Base-by-base conservation (phyloP, 53 echinoderm and acorn worm species). In the Stichopus horrens region DNA sequence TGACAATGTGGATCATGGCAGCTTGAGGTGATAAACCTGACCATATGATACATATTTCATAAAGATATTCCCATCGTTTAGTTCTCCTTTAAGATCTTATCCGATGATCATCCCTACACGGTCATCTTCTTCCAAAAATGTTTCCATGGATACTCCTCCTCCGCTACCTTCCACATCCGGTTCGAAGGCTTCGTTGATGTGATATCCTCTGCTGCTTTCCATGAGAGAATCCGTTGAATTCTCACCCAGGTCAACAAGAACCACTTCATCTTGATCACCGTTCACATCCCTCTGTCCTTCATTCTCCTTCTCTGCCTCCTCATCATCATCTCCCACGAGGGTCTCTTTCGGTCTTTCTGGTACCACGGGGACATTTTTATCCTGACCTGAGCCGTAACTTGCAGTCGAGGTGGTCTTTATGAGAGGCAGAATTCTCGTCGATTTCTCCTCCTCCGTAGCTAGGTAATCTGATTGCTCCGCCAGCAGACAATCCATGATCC, bases 381-480 rank as follows among this genome's bases (percentile, higher is more conserved):
- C 23, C 21, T 7, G 54, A 4, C 20, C 18, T 6, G 53, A 54
- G 9, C 59, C n/a, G 10, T 10, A 8, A 9, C 79, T 53, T 5
- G 83, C 59, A 7, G 37, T 2, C 9, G 83, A 83, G 10, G 65
- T 23, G 20, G 58, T 83, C 23, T 83, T 83, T 9, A 83, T 83
- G 63, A 83, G 83, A 18, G 83, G 83, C 9, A 83, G 11, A 21
- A 83, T 83, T 23, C 83, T 63, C 5, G 63, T 37, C 66, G 21
- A 58, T 58, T 58, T 58, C 59, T 90, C 92, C 23, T 90, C 90
- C 18, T 90, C 90, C 0, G 93, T 89, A 18, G 91, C 86, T 9
- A 93, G 73, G 76, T 93, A 93, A 68, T 93, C 93, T 21, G 93
- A 89, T 20, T 81, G 76, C 23, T 88, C 75, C 4, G 91, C 93